Conservation (phyloP, 1,140 invertebrate species). For the Dreissena polymorpha region DNA sequence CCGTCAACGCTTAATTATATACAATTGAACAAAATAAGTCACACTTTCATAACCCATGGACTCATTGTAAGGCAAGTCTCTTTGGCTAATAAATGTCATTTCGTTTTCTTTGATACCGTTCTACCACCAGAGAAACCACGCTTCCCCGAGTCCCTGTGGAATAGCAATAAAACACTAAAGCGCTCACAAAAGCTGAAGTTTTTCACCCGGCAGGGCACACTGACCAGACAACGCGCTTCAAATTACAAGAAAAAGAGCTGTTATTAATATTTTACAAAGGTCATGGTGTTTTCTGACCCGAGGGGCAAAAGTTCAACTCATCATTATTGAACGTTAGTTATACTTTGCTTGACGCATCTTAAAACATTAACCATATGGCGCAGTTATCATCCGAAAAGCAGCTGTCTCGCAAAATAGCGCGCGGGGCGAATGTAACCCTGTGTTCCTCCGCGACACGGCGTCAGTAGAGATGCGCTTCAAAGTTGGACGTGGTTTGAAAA, state of each 20-base stretch:
- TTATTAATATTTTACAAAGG: slow-evolving; percentile 60
- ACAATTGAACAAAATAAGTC: too few species aligned
- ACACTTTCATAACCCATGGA: too few species aligned
- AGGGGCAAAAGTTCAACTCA: slow-evolving; percentile 52
- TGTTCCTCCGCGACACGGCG: neutral
- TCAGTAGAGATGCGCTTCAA: neutral
- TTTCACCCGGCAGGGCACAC: slow-evolving; percentile 6
- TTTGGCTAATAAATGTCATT: too few species aligned
- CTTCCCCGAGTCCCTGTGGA: neutral
- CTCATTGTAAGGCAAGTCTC: too few species aligned
- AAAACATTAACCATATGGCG: slow-evolving; percentile 16
- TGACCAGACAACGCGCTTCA: slow-evolving; percentile 47
- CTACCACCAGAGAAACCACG: too few species aligned
- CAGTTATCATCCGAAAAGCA: neutral
- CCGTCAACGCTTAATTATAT: too few species aligned
- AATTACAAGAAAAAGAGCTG: slow-evolving; percentile 58
- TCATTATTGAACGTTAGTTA: slow-evolving; percentile 54
- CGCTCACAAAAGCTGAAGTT: neutral
- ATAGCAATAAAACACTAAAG: neutral
- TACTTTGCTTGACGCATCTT: slow-evolving; percentile 33
- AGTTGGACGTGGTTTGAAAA: neutral
- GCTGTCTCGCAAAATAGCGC: neutral
- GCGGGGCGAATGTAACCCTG: neutral
- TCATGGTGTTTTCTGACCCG: slow-evolving; percentile 45
- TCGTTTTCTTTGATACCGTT: too few species aligned